Evolutionary conservation across 1,140 invertebrate genomes (phyloP).

Genomic region (Philopotamus ludificatus): DNA sequence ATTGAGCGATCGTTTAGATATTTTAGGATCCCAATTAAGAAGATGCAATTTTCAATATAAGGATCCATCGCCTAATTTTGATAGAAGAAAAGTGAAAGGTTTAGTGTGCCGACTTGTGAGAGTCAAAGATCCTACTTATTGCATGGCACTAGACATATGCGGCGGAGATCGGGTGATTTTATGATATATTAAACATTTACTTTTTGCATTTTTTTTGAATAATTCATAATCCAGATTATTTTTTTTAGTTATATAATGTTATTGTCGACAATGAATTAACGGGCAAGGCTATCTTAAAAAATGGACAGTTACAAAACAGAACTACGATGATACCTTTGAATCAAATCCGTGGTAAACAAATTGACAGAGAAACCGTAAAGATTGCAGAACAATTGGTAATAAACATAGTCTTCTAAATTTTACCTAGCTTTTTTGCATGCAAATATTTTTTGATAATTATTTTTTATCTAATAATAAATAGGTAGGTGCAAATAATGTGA

Average conservation of each 20-base stretch:
- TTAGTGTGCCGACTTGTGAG: conserved; percentile 76
- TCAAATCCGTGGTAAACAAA: conserved; percentile 70
- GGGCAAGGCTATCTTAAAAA: conserved; percentile 80
- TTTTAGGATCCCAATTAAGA: conserved; percentile 66
- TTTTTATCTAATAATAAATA: neutral
- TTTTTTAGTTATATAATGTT: conserved; percentile 80
- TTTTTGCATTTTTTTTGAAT: too few relatives aligned
- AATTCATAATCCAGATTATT: too few relatives aligned
- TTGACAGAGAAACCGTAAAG: conserved; percentile 62
- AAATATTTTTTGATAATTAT: neutral
- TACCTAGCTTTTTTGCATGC: neutral
- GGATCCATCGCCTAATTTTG: conserved; percentile 77
- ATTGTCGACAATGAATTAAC: conserved; percentile 87
- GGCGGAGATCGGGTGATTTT: conserved; percentile 79
- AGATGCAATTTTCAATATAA: conserved; percentile 72
- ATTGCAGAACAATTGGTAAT: conserved; percentile 73
- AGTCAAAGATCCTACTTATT: conserved; percentile 69
- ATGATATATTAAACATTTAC: neutral
- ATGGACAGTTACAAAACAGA: conserved; percentile 75
- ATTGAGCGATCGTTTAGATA: conserved; percentile 60
- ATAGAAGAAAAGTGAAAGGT: conserved; percentile 74
- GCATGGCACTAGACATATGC: conserved; percentile 80
- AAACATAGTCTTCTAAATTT: conserved; percentile 30
- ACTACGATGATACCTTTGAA: conserved; percentile 92
- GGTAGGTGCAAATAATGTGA: conserved; percentile 79